Evolutionary conservation across 1,140 invertebrate species (phyloP).

Genomic region (Drosophila lacertosa): DNA sequence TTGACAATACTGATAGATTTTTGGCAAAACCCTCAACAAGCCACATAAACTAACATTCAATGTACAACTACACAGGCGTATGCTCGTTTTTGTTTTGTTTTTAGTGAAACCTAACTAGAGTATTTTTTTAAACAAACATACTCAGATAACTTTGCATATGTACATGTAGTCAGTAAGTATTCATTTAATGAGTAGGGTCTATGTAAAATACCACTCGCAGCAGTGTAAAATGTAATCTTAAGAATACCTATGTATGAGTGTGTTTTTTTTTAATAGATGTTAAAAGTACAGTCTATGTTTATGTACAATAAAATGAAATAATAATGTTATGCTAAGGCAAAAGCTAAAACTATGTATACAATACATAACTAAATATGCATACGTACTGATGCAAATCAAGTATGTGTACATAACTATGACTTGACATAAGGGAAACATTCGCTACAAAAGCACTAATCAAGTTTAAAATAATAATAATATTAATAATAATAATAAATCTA

Average conservation of each 20-base stretch:
- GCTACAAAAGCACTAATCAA: constrained; percentile 37
- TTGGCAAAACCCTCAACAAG: constrained; percentile 15
- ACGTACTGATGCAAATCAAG: too few relatives aligned
- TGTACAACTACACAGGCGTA: constrained; percentile 24
- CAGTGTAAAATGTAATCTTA: constrained; percentile 50
- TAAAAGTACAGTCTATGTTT: constrained; percentile 28
- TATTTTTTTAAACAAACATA: constrained; percentile 17
- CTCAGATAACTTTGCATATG: constrained; percentile 9
- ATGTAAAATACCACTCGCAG: constrained; percentile 48
- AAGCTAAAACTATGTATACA: constrained; percentile 42
- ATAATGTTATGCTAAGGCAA: constrained; percentile 16
- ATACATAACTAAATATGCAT: constrained; percentile 14
- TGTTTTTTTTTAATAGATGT: constrained; percentile 61
- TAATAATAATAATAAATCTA: constrained; percentile 5
- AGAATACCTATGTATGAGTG: constrained; percentile 39
- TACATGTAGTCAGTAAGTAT: constrained; percentile 31
- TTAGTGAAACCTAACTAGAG: not conserved
- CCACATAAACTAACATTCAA: constrained; percentile 29
- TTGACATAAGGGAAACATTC: constrained; percentile 38
- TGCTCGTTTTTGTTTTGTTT: constrained; percentile 25
- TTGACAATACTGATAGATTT: constrained; percentile 43
- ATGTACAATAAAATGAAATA: constrained; percentile 21
- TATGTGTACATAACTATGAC: constrained; percentile 52
- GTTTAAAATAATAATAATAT: constrained; percentile 5
- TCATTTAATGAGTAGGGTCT: constrained; percentile 69